These are phyloP conservation scores for Synchiropus splendidus DNA, from an alignment of 2,113 vertebrate genomes.

Conservation along the genomic window DNA sequence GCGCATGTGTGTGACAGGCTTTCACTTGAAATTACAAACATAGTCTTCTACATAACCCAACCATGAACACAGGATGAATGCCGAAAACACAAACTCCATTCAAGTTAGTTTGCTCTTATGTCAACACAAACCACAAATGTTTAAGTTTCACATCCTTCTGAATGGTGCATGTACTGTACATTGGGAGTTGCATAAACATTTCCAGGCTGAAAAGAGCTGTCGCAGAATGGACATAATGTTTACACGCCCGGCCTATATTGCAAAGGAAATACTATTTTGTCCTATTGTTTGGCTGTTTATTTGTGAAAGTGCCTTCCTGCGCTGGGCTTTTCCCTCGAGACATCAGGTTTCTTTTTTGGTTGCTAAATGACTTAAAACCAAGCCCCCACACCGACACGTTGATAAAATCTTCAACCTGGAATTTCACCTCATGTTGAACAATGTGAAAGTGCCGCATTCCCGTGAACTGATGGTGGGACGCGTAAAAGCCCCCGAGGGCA, in stretches of 20 bases:
- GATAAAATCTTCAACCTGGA: neutral
- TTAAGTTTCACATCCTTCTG: slow-evolving; percentile 55
- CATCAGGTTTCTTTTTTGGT: neutral
- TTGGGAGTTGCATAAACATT: slow-evolving; percentile 9
- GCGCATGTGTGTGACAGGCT: no score
- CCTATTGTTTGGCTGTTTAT: slow-evolving; percentile 23
- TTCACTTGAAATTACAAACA: neutral
- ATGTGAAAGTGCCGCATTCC: neutral
- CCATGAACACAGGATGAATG: no score
- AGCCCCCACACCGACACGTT: neutral
- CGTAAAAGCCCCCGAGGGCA: slow-evolving; percentile 8
- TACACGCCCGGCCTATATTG: slow-evolving; percentile 18
- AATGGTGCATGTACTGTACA: neutral
- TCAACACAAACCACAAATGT: slow-evolving; percentile 46
- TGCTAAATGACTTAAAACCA: neutral
- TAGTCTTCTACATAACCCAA: neutral
- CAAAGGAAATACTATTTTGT: slow-evolving; percentile 10
- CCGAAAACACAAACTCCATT: no score
- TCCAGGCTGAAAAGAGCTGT: no score
- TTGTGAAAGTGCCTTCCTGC: slow-evolving; percentile 16
- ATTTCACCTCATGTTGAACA: slow-evolving; percentile 2
- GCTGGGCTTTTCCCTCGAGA: slow-evolving; percentile 18
- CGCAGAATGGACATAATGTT: slow-evolving; percentile 7
- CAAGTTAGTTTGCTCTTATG: slow-evolving; percentile 52
- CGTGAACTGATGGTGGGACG: slow-evolving; percentile 3